Base-by-base conservation (phyloP, 1,140 invertebrate species). In the Elysia chlorotica region DNA sequence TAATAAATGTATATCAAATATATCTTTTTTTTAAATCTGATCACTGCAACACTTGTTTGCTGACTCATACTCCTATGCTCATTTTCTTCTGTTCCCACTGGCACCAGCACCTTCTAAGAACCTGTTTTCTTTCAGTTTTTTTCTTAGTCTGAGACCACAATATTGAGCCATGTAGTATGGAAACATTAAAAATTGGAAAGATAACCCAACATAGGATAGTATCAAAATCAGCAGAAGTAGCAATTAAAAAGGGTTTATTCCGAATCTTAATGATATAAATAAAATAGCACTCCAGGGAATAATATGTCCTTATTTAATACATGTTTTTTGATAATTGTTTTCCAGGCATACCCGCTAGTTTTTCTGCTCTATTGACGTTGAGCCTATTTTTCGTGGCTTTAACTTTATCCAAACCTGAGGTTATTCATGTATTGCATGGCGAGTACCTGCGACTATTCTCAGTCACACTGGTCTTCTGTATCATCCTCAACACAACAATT, bases 361-460 rank as follows among this genome's bases (percentile, higher is more conserved):
- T 65, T 23, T 25, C 23, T 25, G 1, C 63, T 31, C 41, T 65
- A 37, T 0, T 65, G n/a, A 38, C 1, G 17, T 19, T 23, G 28
- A 54, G 25, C 30, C 6, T 68, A 19, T 31, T 61, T 6, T n/a
- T 71, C 36, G 2, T 63, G 6, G 6, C 21, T 35, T 3, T 63
- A 21, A 36, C 56, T 28, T 71, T 41, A 21, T 19, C 63, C 5
- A 71, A 71, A 33, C 59, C 69, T 21, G 56, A 37, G 0, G 61
- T 41, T 41, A 63, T 71, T 21, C 28, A 48, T 14, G 3, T 48
- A 14, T 25, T 63, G 3, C 59, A 63, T 33, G 59, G 25, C 1
- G 69, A 71, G 53, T 71, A 71, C 25, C 38, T 71, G 36, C 33
- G 69, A 21, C 33, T 71, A 30, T 38, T 71, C 21, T 2, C 23